phyloP scores from a whole-genome alignment of 1,140 invertebrate species.

The Rhopalosiphum padi region DNA sequence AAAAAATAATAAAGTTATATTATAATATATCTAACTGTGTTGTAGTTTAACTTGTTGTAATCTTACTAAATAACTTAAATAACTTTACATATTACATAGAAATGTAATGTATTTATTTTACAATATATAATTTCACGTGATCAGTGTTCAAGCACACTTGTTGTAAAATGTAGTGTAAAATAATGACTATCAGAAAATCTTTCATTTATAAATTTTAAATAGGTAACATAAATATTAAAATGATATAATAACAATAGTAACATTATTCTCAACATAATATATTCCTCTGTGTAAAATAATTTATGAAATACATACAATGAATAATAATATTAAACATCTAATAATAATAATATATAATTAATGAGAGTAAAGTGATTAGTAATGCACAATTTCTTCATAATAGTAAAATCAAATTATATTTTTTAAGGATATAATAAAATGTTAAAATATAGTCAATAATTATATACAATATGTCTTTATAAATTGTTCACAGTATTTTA shows the following conservation, averaged over 20 bases:
- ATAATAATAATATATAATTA: conserved; percentile 17
- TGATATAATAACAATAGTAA: not conserved
- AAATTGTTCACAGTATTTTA: not conserved
- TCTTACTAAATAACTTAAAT: too few species aligned
- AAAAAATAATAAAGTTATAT: not conserved
- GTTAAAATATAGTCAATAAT: conserved; percentile 2
- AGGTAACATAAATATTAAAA: conserved; percentile 14
- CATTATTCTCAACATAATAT: conserved; percentile 36
- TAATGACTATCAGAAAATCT: not conserved
- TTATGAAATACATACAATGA: conserved; percentile 3
- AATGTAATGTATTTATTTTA: not conserved
- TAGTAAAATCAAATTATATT: not conserved
- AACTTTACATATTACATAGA: not conserved
- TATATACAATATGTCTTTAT: not conserved
- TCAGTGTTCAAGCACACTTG: not conserved
- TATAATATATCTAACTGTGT: not conserved
- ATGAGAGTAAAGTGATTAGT: not conserved
- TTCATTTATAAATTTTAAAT: not conserved
- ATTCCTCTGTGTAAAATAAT: not conserved
- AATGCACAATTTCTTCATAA: not conserved
- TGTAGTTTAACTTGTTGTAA: not conserved
- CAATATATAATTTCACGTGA: not conserved
- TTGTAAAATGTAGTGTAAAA: not conserved
- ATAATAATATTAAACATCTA: conserved; percentile 11
- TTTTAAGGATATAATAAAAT: not conserved